Base-by-base conservation (phyloP, 2,888 invertebrate genomes). In the Herminia tarsipennalis region DNA sequence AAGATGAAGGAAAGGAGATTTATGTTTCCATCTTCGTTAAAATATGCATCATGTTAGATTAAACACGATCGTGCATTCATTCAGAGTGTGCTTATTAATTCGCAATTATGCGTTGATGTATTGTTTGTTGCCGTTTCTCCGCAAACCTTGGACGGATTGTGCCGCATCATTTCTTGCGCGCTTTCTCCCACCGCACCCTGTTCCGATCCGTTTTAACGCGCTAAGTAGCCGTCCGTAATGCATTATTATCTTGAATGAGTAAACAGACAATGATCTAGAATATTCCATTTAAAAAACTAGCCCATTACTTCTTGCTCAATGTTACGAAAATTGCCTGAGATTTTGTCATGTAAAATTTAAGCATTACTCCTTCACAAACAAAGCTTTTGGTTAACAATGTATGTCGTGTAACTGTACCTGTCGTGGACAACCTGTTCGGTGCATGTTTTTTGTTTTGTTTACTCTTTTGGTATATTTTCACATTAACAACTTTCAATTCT, bases 121-220 rank as follows among this genome's bases (percentile, higher is more conserved):
- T 45, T 66, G 61, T 61, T n/a, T 70, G 49, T 53, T 63, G 52
- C 63, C n/a, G 60, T 66, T 65, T 58, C 48, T 55, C 51, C 34
- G 46, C 46, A 52, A 56, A 52, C 56, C 51, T 60, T 35, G 50
- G 45, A 58, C 57, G 42, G 45, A 61, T 73, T 73, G 66, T 61
- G 56, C 57, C 68, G 73, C 73, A 78, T 78, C 74, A 77, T 73
- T 78, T 74, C 71, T 71, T 74, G 56, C 65, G 57, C 66, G 71
- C 78, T 79, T 78, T 79, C 75, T 67, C 66, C 54, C 61, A 50
- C 41, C 66, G 29, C 58, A 60, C 64, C 66, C 56, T 66, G 58
- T 64, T 66, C 56, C 56, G 59, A 61, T 64, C 56, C 55, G 55
- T 62, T 67, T 62, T 61, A 57, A 56, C 53, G 59, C 42, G 17